Evolutionary conservation across 2,888 invertebrate species (phyloP), one percentile per base, ranked within the genome.

Genomic region (Sthenelais limicola): DNA sequence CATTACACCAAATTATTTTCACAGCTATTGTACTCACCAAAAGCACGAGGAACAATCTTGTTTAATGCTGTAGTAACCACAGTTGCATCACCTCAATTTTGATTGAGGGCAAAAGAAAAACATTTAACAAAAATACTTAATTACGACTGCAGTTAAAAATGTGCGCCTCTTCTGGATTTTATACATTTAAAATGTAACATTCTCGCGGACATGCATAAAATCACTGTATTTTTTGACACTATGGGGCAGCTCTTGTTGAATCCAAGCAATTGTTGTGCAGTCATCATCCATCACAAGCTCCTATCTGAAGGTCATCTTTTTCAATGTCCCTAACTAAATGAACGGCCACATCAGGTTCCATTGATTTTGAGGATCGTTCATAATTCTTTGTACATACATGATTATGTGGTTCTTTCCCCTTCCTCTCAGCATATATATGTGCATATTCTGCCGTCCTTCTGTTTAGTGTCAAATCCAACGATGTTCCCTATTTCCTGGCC

Each of bases 291-390:
- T 67, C 3, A 67, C 24, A 15, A 67, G 28, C 3, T 5, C 35
- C 24, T 21, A 67, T 2, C 18, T 33, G 7, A n/a, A 67, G 26
- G 4, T 67, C 67, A 24, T 67, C 47, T 15, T 38, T 47, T 24
- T 67, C 67, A 15, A 67, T 5, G 12, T 67, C 47, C 26, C 28
- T 47, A 2, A 67, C 67, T 7, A 67, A 26, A 4, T 47, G 26
- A 24, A 38, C 67, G 2, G 67, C 67, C 3, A 67, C 24, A 47
- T 67, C 67, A 7, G 67, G 24, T 35, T 67, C 67, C 67, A 67
- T 67, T 15, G 47, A n/a, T 26, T 47, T 67, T 18, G 67, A 67
- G 5, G 47, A 47, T 4, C 67, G 47, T 35, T 26, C 43, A 47
- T 33, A 47, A 47, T 67, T 67, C n/a, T 21, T 47, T 15, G 2